phyloP scores from a whole-genome alignment of 2,888 invertebrate species.

The Timema cristinae region DNA sequence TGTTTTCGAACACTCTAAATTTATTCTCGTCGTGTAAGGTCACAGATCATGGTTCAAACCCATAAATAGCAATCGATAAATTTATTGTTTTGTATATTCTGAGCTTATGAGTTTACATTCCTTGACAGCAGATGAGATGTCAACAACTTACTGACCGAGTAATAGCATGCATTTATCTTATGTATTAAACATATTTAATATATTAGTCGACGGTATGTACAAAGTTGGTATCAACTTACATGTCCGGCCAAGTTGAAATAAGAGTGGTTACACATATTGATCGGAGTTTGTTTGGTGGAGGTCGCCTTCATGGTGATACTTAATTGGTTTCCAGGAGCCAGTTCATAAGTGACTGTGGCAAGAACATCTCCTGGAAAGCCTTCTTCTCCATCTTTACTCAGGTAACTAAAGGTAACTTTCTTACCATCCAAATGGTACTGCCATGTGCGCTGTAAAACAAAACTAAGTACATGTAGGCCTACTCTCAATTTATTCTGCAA shows the following conservation, averaged over 20 bases:
- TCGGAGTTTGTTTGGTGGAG: constrained; percentile 71
- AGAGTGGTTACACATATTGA: constrained; percentile 84
- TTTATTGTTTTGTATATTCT: no score
- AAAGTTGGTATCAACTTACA: constrained; percentile 46
- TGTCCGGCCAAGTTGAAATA: constrained; percentile 95
- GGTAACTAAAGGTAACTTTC: constrained; percentile 59
- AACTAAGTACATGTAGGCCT: background rate
- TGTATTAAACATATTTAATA: background rate
- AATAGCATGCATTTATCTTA: no score
- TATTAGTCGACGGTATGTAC: background rate
- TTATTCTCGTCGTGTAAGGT: no score
- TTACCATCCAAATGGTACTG: constrained; percentile 56
- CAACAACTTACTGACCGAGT: no score
- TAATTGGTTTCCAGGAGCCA: constrained; percentile 70
- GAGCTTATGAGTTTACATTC: no score
- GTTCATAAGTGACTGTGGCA: constrained; percentile 63
- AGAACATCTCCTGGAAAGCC: constrained; percentile 84
- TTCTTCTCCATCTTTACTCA: constrained; percentile 76
- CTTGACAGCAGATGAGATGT: no score
- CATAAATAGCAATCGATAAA: no score
- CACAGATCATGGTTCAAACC: no score
- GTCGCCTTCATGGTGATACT: constrained; percentile 70
- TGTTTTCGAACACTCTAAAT: no score
- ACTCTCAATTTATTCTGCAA: no score
- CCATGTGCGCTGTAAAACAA: constrained; percentile 58